Conservation (phyloP, 2,888 invertebrate species). For the Thymelicus sylvestris region DNA sequence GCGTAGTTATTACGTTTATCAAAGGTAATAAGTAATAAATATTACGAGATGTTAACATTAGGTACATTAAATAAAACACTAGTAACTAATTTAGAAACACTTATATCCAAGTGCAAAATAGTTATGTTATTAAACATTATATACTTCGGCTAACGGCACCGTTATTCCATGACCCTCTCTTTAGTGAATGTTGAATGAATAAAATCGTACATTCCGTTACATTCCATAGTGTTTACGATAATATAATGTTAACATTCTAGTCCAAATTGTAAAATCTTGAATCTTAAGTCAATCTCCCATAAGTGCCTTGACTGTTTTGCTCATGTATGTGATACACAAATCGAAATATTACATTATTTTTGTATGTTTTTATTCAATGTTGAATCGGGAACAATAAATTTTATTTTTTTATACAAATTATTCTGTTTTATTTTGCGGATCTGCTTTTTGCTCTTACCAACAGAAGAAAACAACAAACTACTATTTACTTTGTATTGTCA, state of each 20-base stretch:
- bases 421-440: conserved; percentile 15
- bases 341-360: conserved; percentile 57
- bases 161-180: background rate
- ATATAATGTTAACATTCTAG: conserved; percentile 28
- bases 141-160: background rate
- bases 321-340: conserved; percentile 56
- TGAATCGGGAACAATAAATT: conserved; percentile 68
- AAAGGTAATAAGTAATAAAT: no score
- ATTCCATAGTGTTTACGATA: conserved; percentile 39
- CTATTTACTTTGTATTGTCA: conserved; percentile 16
- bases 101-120: no score
- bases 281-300: conserved; percentile 29
- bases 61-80: no score
- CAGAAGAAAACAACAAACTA: no score
- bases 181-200: conserved; percentile 17
- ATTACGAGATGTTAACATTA: no score
- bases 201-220: conserved; percentile 43
- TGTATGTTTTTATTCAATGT: conserved; percentile 67
- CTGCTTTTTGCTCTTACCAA: no score
- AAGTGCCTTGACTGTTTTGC: conserved; percentile 48
- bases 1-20: no score
- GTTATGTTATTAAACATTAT: no score
- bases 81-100: no score
- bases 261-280: conserved; percentile 31
- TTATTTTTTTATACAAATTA: conserved; percentile 56